Evolutionary conservation across 1,140 invertebrate species (phyloP).

Genomic region (Drosophila dunni): DNA sequence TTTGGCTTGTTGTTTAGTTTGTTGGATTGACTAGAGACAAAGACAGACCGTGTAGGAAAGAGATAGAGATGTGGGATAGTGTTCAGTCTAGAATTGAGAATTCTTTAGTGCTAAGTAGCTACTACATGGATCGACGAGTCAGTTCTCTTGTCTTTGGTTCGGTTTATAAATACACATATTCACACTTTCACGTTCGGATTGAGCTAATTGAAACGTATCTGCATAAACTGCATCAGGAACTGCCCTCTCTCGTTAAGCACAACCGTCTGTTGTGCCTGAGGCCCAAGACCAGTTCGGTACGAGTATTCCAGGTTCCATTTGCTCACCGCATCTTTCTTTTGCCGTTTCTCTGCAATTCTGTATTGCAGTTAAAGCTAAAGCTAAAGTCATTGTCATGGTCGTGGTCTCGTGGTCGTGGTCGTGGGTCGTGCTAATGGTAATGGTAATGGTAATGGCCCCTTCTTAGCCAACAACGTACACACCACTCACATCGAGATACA

Average conservation of each 20-base stretch:
- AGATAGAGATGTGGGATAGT: slow-evolving; percentile 5
- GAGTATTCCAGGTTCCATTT: slow-evolving; percentile 1
- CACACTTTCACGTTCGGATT: slow-evolving; percentile 78
- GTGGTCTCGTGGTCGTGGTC: slow-evolving; percentile 56
- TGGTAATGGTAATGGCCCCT: slow-evolving; percentile 50
- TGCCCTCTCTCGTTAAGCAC: slow-evolving; percentile 49
- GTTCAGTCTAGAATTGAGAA: neutral
- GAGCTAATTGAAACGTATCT: slow-evolving; percentile 81
- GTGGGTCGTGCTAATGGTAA: slow-evolving; percentile 58
- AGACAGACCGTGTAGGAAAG: slow-evolving; percentile 11
- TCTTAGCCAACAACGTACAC: slow-evolving; percentile 34
- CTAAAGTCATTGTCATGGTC: slow-evolving; percentile 70
- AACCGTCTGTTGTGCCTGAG: slow-evolving; percentile 38
- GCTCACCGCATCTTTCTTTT: neutral
- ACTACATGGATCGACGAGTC: slow-evolving; percentile 1
- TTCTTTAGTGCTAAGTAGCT: slow-evolving; percentile 48
- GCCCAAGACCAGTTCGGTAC: slow-evolving; percentile 25
- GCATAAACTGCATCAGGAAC: slow-evolving; percentile 64
- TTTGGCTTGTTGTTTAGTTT: slow-evolving; percentile 23
- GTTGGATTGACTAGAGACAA: slow-evolving; percentile 28
- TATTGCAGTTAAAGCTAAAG: slow-evolving; percentile 49
- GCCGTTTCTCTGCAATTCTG: neutral
- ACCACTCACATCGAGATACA: neutral
- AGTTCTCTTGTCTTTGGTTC: slow-evolving; percentile 12
- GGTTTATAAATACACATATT: slow-evolving; percentile 64